Percentiles rank a stretch among this genome's conserved stretches.
phyloP scores from a whole-genome alignment of 2,888 invertebrate species.

The Patella caerulea region DNA sequence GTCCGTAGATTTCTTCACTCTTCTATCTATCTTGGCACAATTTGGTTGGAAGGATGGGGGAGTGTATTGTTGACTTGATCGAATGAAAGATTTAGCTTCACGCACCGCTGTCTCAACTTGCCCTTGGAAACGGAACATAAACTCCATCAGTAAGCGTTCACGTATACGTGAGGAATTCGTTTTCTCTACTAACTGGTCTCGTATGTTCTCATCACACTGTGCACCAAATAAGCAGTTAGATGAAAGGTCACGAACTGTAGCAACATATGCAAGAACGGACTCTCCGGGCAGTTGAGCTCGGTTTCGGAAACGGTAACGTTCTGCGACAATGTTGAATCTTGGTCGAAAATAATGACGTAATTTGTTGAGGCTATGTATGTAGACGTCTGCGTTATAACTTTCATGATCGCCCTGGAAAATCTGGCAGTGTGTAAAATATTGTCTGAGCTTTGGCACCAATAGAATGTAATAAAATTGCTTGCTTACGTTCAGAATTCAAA shows the following conservation, averaged over 20 bases:
- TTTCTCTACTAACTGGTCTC: background rate
- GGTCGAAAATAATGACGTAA: background rate
- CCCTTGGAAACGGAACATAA: background rate
- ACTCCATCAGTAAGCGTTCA: background rate
- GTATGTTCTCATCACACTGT: background rate
- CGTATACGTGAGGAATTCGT: background rate
- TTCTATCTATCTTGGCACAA: too few species aligned
- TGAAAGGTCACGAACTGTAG: background rate
- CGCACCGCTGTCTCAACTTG: background rate
- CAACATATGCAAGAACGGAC: background rate
- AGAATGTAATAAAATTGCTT: constrained; percentile 3
- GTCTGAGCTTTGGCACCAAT: background rate
- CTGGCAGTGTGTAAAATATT: background rate
- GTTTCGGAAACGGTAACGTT: background rate
- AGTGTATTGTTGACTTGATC: background rate
- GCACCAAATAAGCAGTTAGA: background rate
- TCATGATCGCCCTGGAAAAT: too few species aligned
- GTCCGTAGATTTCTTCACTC: background rate
- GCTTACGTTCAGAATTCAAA: background rate
- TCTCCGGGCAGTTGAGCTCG: background rate
- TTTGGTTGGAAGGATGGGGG: too few species aligned
- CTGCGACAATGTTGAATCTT: background rate
- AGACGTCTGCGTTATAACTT: too few species aligned
- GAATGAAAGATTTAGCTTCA: background rate
- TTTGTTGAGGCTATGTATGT: too few species aligned